Evolutionary conservation across 2,888 invertebrate genomes (phyloP).

Genomic region (Agrotis segetum): DNA sequence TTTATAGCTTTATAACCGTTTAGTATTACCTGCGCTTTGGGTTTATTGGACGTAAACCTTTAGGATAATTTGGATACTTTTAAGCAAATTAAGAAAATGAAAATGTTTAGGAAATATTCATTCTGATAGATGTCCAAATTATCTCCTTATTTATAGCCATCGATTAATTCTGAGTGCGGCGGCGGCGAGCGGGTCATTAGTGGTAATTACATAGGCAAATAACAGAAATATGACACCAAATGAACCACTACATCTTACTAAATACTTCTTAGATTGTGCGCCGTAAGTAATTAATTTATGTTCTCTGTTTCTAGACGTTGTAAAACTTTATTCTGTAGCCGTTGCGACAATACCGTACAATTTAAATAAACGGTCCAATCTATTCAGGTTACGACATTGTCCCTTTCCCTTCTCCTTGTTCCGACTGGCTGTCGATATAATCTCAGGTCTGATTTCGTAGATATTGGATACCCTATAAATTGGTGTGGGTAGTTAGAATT

Average conservation of each 20-base stretch:
- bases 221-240: constrained; percentile 69
- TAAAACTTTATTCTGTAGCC: constrained; percentile 64
- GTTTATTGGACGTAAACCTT: constrained; percentile 56
- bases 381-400: constrained; percentile 71
- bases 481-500: constrained; percentile 65
- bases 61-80: constrained; percentile 39
- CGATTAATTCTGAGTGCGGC: constrained; percentile 69
- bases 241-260: constrained; percentile 60
- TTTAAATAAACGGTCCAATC: constrained; percentile 69
- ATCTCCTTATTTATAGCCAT: constrained; percentile 70
- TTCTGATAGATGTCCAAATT: constrained; percentile 66
- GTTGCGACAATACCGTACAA: constrained; percentile 62
- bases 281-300: constrained; percentile 60
- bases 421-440: constrained; percentile 55
- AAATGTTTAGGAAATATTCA: constrained; percentile 61
- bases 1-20: constrained; percentile 62
- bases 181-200: constrained; percentile 63
- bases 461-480: constrained; percentile 61
- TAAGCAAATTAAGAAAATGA: constrained; percentile 60
- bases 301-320: constrained; percentile 59
- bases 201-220: constrained; percentile 65
- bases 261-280: constrained; percentile 60
- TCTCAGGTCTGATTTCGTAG: constrained; percentile 58
- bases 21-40: constrained; percentile 60
- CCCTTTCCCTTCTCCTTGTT: constrained; percentile 71